A percentile compares a stretch with the other conserved stretches of the same genome.
These are phyloP conservation scores for Nasonia giraulti DNA, from an alignment of 1,140 invertebrate genomes.

Conservation along the genomic window DNA sequence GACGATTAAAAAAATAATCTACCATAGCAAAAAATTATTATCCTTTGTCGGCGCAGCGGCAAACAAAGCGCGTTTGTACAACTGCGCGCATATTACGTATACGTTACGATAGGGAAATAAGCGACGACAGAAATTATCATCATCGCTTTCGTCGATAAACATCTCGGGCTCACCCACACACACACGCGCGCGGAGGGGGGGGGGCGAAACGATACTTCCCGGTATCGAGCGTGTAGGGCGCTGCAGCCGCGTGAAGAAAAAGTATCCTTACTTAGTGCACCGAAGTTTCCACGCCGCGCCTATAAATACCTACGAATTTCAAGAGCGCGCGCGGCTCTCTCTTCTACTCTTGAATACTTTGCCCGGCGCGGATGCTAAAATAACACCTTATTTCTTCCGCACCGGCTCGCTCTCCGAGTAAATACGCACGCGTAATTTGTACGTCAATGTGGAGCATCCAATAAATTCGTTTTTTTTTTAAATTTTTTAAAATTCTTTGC, in stretches of 20 bases:
- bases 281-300: conserved; percentile 33
- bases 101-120: not conserved
- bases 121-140: not conserved
- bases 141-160: conserved; percentile 13
- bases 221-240: not conserved
- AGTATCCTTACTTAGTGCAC: conserved; percentile 30
- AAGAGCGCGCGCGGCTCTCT: not conserved
- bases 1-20: not conserved
- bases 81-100: too few relatives aligned
- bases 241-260: not conserved
- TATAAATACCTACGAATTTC: conserved; percentile 39
- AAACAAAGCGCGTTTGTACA: too few relatives aligned
- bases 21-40: not conserved
- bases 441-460: not conserved
- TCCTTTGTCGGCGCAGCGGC: not conserved
- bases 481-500: not conserved
- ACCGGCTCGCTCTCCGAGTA: not conserved
- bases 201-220: conserved; percentile 24
- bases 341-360: conserved; percentile 12
- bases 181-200: too few relatives aligned
- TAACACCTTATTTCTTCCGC: conserved; percentile 6
- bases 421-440: not conserved
- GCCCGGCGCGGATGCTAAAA: conserved; percentile 7
- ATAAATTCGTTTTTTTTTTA: conserved; percentile 8
- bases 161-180: not conserved